phyloP scores from a whole-genome alignment of 2,888 invertebrate species.

The Silvanus unidentatus region DNA sequence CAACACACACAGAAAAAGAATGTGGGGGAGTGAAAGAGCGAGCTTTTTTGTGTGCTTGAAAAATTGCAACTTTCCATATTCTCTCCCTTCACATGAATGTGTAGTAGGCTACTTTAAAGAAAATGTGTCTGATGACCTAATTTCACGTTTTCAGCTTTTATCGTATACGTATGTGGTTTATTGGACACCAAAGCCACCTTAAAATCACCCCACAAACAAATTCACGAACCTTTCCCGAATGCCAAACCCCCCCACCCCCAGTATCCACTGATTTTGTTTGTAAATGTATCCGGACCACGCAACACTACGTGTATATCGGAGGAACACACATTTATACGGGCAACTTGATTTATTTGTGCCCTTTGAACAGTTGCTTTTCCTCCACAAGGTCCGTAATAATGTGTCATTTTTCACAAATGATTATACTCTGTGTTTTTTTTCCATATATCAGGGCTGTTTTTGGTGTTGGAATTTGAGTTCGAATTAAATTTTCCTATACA shows the following conservation, averaged over 20 bases:
- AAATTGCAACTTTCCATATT: no score
- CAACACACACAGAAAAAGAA: no score
- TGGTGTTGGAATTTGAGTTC: no score
- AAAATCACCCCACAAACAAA: no score
- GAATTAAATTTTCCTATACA: no score
- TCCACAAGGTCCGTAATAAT: conserved; percentile 10
- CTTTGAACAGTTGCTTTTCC: conserved; percentile 25
- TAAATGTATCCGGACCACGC: conserved; percentile 28
- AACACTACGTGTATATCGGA: conserved; percentile 28
- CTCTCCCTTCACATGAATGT: no score
- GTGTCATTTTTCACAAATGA: conserved; percentile 21
- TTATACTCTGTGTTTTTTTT: conserved; percentile 4
- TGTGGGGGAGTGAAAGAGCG: no score
- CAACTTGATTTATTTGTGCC: conserved; percentile 28
- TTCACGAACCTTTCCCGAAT: no score
- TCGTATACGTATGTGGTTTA: conserved; percentile 3
- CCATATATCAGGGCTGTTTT: no score
- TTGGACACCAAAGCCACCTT: conserved; percentile 9
- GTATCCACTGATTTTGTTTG: conserved; percentile 16
- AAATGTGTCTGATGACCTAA: conserved; percentile 8
- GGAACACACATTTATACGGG: conserved; percentile 12
- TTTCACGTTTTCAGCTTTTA: conserved; percentile 5
- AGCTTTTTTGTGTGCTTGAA: no score
- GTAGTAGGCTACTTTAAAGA: no score
- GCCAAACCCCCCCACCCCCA: not conserved